Evolutionary conservation across 2,113 vertebrate species (phyloP), one percentile per base, ranked within the genome.

Genomic region (Proteles cristata): DNA sequence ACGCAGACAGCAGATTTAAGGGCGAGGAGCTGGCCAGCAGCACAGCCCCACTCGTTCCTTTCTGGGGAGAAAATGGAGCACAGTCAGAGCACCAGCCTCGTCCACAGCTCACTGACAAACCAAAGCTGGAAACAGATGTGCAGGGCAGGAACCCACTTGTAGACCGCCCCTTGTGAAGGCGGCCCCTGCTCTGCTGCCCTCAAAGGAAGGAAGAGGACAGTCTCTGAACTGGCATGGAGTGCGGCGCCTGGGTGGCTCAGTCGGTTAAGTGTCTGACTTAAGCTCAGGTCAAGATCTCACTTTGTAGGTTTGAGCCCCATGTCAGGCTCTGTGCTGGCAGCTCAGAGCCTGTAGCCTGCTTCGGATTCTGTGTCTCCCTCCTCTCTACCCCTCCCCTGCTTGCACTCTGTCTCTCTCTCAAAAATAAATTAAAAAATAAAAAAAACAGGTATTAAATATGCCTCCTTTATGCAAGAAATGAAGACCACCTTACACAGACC

Each of bases 31-130:
- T 98, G 1, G 99, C 98, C 96, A 99, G 98, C 95, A 99, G 97
- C 93, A 99, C 98, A 80, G 99, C 97, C 97, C 99, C 99, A 90
- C 98, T 97, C 28, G 98, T 98, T 98, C 98, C 99, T 98, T 99
- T 99, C 98, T 99, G 98, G 96, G 97, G 77, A 98, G 71, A 66
- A 93, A 97, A 98, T 0, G 90, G 39, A 96, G 93, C 92, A 63
- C n/a, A 21, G 79, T 98, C 77, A 99, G 97, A 74, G 88, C 7
- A 45, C 66, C 14, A 8, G 25, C 53, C 33, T 45, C 11, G 3
- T 25, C 50, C 23, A 26, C 1, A 7, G 65, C 39, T 33, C 25
- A 82, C 82, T n/a, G 45, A 74, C 55, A 86, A 65, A 58, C 33
- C 71, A 81, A 73, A 58, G 45, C 43, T 31, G 5, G 12, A 5